Base-by-base conservation (phyloP, 2,113 vertebrate species). In the Ciconia boyciana region DNA sequence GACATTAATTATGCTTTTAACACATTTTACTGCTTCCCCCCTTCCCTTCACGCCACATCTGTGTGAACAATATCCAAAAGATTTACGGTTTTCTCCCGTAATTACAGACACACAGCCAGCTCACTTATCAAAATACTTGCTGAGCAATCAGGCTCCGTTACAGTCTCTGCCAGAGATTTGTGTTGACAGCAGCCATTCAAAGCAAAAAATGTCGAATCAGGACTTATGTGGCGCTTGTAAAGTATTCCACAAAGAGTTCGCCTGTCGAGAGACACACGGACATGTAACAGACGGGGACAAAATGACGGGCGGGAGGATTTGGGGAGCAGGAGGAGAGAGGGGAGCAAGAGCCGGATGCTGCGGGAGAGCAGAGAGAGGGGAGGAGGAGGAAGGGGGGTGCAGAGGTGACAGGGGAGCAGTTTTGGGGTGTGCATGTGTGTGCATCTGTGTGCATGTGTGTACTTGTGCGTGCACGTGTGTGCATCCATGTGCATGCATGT, bases 1-100 rank as follows among this genome's bases (percentile, higher is more conserved):
- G 98, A 98, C 98, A 98, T 98, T 98, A 98, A 98, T 98, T 98
- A 98, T 98, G 98, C 98, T 98, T 98, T 98, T 98, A 98, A 98
- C 98, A 98, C 98, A 94, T 98, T 98, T 98, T 98, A 98, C 98
- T 96, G 97, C 97, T 97, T 95, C 97, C 91, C 97, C 94, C 91
- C 86, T 90, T 98, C 97, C 97, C 97, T 97, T 98, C 98, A 94
- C 64, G 83, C 98, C 98, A 98, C 98, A 99, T 98, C 99, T 99
- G 98, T 98, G 98, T 98, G 98, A 98, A 98, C 98, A 98, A 98
- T 98, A 98, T 98, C 97, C 95, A 93, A 98, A 98, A 98, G 98
- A 99, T 98, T 98, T 98, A 98, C 96, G 98, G 96, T 97, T 98
- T 98, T 98, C 98, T 98, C 97, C 97, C 96, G 96, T 99, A 99